A percentile compares a stretch with the other conserved stretches of the same genome.
Conservation (phyloP, 2,113 vertebrate species). For the Mus pahari region DNA sequence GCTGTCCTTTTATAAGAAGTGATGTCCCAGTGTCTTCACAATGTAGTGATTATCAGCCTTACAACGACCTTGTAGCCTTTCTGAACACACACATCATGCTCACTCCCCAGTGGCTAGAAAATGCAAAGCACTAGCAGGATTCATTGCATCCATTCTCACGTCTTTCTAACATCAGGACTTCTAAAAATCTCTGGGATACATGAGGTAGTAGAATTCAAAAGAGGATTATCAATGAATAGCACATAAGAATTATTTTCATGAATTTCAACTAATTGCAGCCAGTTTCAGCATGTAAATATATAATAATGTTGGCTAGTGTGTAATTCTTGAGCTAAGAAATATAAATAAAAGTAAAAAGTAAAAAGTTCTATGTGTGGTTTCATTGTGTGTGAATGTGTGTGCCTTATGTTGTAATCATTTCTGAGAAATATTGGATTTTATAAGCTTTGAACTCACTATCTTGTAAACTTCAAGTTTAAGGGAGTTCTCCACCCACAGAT, state of each 20-base stretch:
- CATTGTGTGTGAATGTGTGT: conserved; percentile 65
- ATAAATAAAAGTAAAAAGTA: conserved; percentile 92
- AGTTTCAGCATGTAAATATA: conserved; percentile 95
- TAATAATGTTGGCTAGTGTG: conserved; percentile 93
- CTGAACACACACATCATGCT: conserved; percentile 90
- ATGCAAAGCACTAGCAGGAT: conserved; percentile 89
- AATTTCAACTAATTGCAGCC: conserved; percentile 92
- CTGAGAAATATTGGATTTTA: neutral
- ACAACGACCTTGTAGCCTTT: conserved; percentile 92
- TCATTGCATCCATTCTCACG: conserved; percentile 89
- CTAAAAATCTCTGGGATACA: conserved; percentile 89
- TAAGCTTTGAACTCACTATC: neutral
- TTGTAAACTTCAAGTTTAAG: neutral
- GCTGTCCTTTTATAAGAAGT: conserved; percentile 87
- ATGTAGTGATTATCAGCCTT: conserved; percentile 91
- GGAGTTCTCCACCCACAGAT: too few species aligned
- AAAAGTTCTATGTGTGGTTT: conserved; percentile 84
- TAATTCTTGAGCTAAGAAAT: conserved; percentile 93
- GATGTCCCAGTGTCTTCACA: conserved; percentile 87
- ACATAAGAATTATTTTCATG: conserved; percentile 94
- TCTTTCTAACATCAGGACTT: conserved; percentile 89
- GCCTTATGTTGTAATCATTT: neutral
- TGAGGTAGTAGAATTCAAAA: conserved; percentile 86
- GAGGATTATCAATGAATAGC: conserved; percentile 91
- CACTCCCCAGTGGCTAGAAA: conserved; percentile 89